These are phyloP conservation scores for Watersipora subatra DNA, from an alignment of 1,140 invertebrate species.

Conservation along the genomic window DNA sequence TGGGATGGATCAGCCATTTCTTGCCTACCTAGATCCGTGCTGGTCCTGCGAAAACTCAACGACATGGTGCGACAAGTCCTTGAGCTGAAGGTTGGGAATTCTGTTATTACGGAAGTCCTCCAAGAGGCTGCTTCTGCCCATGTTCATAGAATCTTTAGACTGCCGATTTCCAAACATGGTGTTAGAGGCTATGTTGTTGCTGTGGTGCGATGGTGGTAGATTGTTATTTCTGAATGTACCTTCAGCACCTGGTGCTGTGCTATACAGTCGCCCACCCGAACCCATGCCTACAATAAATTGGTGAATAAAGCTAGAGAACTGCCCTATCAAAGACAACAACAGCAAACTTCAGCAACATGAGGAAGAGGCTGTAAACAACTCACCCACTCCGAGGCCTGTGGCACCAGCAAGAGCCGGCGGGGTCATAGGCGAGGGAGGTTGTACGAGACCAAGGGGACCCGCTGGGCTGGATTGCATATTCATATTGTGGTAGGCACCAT, in stretches of 20 bases:
- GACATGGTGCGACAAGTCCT: slow-evolving; percentile 82
- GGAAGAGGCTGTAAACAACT: too few species aligned
- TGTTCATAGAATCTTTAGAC: slow-evolving; percentile 31
- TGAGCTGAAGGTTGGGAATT: slow-evolving; percentile 81
- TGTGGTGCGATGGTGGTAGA: slow-evolving; percentile 44
- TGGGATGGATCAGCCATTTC: too few species aligned
- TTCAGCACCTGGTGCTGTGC: slow-evolving; percentile 68
- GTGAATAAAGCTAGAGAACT: too few species aligned
- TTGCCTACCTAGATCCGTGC: slow-evolving; percentile 81
- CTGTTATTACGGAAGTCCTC: slow-evolving; percentile 75
- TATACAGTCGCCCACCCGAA: slow-evolving; percentile 43
- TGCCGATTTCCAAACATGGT: not conserved
- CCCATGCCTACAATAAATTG: too few species aligned
- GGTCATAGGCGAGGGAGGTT: slow-evolving; percentile 11
- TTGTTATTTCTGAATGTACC: slow-evolving; percentile 43
- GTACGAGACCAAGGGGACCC: slow-evolving; percentile 34
- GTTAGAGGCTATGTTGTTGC: slow-evolving; percentile 12
- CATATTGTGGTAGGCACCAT: slow-evolving; percentile 3
- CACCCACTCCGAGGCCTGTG: not conserved
- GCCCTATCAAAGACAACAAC: too few species aligned
- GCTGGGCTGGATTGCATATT: slow-evolving; percentile 24
- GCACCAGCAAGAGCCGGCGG: not conserved
- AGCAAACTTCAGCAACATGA: too few species aligned
- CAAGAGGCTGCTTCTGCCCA: slow-evolving; percentile 71
- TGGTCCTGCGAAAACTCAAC: slow-evolving; percentile 99